Base-by-base conservation (phyloP, 2,888 invertebrate species). In the Amitus sp. region DNA sequence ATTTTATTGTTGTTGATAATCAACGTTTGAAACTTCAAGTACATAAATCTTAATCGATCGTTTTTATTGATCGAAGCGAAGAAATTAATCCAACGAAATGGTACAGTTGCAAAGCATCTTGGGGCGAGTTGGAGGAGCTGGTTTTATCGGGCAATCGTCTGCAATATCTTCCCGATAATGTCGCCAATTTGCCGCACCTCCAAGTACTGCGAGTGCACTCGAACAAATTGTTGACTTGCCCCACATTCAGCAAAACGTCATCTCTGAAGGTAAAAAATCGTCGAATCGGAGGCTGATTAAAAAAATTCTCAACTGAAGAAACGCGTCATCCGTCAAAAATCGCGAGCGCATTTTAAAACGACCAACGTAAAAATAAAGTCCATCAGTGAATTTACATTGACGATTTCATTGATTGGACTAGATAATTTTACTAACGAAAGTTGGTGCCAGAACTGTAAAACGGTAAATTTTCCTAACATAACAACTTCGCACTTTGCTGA, bases 71-170 rank as follows among this genome's bases (percentile, higher is more conserved):
- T 23, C 23, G 23, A 23, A 3, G 23, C 18, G 7, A 50, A 6
- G 2, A 4, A 37, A 40, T 2, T 47, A 45, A 57, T 42, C 42
- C 40, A 40, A 30, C 43, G 33, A 33, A 33, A 33, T n/a, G 12
- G 52, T 58, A 1, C 68, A 86, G 88, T 65, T 92, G 92, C 73
- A 86, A 91, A 19, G 86, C 86, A 47, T 89, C 88, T 72, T 93
- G 94, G 93, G 85, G 87, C 1, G 90, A 92, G 68, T 85, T 94
- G 65, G 93, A 94, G 83, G 94, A 94, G 75, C 80, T 95, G 27
- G 89, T 94, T 1, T 75, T 94, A 43, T 94, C 94, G 1, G 94
- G 94, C 27, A 95, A 95, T 76, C 87, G 89, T 74, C 84, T 95
- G 49, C 86, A 89, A 28, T 87, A 87, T 73, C 84, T 94, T 51